These are phyloP conservation scores for Actinemys pallida DNA, from an alignment of 2,113 vertebrate species.

Conservation along the genomic window DNA sequence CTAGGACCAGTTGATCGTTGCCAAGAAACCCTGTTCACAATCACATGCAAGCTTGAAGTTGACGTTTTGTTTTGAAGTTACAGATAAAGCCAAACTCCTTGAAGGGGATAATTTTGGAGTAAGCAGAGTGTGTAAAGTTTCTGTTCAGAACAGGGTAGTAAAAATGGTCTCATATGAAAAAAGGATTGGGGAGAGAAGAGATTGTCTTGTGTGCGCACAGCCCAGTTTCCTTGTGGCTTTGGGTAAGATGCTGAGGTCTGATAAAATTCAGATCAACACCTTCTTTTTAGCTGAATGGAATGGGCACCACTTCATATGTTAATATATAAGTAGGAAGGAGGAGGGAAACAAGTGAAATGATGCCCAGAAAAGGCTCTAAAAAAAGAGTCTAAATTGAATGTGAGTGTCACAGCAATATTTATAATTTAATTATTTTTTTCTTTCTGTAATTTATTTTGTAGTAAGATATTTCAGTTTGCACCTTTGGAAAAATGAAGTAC, in stretches of 20 bases:
- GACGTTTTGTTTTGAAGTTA: too few species aligned
- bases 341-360: neutral
- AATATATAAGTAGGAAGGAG: neutral
- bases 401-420: neutral
- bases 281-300: neutral
- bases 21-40: neutral
- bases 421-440: neutral
- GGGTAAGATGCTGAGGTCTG: neutral
- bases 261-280: slow-evolving; percentile 22
- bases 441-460: neutral
- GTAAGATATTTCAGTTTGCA: neutral
- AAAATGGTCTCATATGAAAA: neutral
- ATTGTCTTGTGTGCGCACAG: neutral
- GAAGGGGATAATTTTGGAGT: neutral
- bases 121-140: neutral
- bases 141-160: neutral
- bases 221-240: neutral
- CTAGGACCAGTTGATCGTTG: neutral
- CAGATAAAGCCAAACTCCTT: too few species aligned
- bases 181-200: neutral
- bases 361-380: neutral
- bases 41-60: too few species aligned
- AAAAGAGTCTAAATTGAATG: neutral
- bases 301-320: neutral
- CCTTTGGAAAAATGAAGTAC: neutral